Conservation (phyloP, 2,888 invertebrate genomes). For the Acleris emargana region DNA sequence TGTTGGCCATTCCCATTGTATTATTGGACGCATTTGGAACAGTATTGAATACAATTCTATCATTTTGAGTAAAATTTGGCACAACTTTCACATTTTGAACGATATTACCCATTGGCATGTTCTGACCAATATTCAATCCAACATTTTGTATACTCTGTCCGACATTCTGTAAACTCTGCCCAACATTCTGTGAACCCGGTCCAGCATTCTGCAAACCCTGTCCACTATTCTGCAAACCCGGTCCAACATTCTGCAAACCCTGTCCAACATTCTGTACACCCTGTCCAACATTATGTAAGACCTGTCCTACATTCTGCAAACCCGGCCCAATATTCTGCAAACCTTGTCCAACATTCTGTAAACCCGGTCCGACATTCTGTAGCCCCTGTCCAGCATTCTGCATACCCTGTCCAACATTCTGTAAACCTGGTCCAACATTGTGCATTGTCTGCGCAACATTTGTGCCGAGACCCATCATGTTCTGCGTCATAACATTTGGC, state of each 20-base stretch:
- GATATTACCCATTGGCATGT: conserved; percentile 17
- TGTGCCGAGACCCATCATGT: conserved; percentile 41
- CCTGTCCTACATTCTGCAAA: conserved; percentile 46
- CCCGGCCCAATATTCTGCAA: conserved; percentile 12
- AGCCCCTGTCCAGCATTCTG: conserved; percentile 34
- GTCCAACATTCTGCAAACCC: conserved; percentile 38
- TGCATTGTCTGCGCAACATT: conserved; percentile 15
- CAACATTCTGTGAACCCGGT: too few species aligned
- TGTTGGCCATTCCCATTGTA: conserved; percentile 19
- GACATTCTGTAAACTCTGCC: too few species aligned
- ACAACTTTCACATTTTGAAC: conserved; percentile 28
- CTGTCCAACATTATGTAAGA: conserved; percentile 38
- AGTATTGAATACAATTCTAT: conserved; percentile 33
- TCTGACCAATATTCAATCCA: conserved; percentile 23
- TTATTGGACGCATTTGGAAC: conserved; percentile 38
- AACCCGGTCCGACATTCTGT: conserved; percentile 48
- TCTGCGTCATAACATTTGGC: conserved; percentile 25
- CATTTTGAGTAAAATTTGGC: conserved; percentile 22
- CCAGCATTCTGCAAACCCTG: conserved; percentile 43
- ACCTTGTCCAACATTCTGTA: conserved; percentile 36
- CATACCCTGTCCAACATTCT: conserved; percentile 50
- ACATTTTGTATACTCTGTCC: too few species aligned
- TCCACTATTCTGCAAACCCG: conserved; percentile 43
- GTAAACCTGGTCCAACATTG: conserved; percentile 9
- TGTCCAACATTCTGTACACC: conserved; percentile 44